Conservation (phyloP, 1,140 invertebrate genomes). For the Andricus grossulariae region DNA sequence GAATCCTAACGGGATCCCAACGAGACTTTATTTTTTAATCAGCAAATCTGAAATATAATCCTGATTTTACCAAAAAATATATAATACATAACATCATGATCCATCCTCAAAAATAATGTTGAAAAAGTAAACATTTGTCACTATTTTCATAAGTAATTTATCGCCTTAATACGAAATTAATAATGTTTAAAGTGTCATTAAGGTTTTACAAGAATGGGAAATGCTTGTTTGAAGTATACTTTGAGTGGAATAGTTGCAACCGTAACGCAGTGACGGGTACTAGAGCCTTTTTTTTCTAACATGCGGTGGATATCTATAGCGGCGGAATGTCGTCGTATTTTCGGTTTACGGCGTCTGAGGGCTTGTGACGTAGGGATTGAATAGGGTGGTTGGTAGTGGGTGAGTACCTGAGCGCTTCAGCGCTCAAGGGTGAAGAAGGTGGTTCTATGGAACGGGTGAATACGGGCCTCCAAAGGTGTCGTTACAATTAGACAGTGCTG, state of each 20-base stretch:
- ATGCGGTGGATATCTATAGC: conserved; percentile 48
- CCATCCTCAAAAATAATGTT: no score
- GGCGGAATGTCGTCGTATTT: conserved; percentile 66
- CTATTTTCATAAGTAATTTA: no score
- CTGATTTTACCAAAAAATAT: no score
- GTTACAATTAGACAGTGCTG: conserved; percentile 73
- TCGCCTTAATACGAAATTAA: neutral
- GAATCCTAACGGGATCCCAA: no score
- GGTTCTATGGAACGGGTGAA: conserved; percentile 53
- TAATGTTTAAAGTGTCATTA: neutral
- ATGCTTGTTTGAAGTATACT: neutral
- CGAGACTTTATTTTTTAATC: no score
- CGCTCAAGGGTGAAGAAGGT: conserved; percentile 52
- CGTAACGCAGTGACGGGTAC: conserved; percentile 16
- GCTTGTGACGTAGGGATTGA: conserved; percentile 41
- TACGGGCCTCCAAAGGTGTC: conserved; percentile 69
- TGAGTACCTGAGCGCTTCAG: conserved; percentile 61
- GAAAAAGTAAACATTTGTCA: no score
- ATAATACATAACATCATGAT: no score
- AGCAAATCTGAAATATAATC: no score
- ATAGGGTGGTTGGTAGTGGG: conserved; percentile 32
- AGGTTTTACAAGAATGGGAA: neutral
- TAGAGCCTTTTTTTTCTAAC: conserved; percentile 35
- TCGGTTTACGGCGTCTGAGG: conserved; percentile 64
- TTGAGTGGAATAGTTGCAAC: neutral